Conservation (phyloP, 1,140 invertebrate genomes). For the Drosophila sp. region DNA sequence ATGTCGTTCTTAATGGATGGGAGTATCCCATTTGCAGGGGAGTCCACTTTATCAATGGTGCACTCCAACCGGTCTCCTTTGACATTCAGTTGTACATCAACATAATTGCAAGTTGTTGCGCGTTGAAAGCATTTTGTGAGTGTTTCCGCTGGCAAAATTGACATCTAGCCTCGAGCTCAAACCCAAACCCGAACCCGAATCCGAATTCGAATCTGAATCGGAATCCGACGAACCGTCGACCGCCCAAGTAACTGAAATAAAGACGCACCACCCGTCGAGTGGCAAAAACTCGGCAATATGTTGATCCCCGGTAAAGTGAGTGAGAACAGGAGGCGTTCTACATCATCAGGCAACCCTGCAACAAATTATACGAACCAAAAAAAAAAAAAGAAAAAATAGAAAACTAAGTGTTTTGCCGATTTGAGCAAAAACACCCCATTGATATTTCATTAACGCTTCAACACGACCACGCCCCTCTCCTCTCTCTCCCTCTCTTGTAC, state of each 20-base stretch:
- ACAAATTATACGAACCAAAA: neutral
- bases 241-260: constrained; percentile 4
- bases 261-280: constrained; percentile 43
- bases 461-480: constrained; percentile 53
- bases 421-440: constrained; percentile 63
- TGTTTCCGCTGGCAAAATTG: constrained; percentile 41
- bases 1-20: neutral
- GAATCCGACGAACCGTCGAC: neutral
- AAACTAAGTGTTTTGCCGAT: constrained; percentile 49
- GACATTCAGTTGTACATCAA: constrained; percentile 41
- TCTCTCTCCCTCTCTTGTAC: constrained; percentile 10
- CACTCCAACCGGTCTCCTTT: constrained; percentile 8
- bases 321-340: constrained; percentile 40
- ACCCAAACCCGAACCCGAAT: neutral
- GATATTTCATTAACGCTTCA: constrained; percentile 65
- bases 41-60: constrained; percentile 35
- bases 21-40: constrained; percentile 26
- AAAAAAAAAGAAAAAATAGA: constrained; percentile 10
- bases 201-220: neutral
- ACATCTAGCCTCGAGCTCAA: neutral
- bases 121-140: constrained; percentile 53
- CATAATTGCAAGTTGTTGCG: constrained; percentile 54
- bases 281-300: constrained; percentile 59
- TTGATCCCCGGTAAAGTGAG: constrained; percentile 42
- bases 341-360: constrained; percentile 43